phyloP scores from a whole-genome alignment of 2,888 invertebrate genomes.

The Euproctis similis region DNA sequence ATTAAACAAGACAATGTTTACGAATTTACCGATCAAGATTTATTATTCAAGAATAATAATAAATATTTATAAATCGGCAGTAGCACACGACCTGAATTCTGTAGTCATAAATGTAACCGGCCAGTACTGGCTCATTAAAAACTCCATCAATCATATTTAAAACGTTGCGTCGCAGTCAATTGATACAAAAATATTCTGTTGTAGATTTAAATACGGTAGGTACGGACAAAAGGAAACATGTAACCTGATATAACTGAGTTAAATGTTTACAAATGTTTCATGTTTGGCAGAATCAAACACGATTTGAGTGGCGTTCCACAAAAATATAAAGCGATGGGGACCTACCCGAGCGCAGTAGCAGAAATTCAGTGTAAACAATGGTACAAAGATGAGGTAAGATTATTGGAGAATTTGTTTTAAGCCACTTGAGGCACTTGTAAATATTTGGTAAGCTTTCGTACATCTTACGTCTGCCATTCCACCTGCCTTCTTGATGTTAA shows the following conservation, averaged over 20 bases:
- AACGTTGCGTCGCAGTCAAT: slow-evolving; percentile 21
- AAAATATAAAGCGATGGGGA: slow-evolving; percentile 55
- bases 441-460: slow-evolving; percentile 70
- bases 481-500: slow-evolving; percentile 48
- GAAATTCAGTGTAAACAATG: slow-evolving; percentile 64
- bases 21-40: slow-evolving; percentile 16
- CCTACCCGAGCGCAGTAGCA: slow-evolving; percentile 52
- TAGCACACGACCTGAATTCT: slow-evolving; percentile 15
- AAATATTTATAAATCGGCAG: slow-evolving; percentile 19
- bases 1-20: too few relatives aligned
- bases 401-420: slow-evolving; percentile 74
- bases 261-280: slow-evolving; percentile 69
- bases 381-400: slow-evolving; percentile 61
- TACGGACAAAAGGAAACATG: slow-evolving; percentile 55
- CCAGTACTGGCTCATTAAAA: slow-evolving; percentile 21
- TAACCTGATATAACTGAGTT: slow-evolving; percentile 62
- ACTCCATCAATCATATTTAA: slow-evolving; percentile 21
- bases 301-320: slow-evolving; percentile 62
- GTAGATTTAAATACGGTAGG: slow-evolving; percentile 27
- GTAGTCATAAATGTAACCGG: slow-evolving; percentile 15
- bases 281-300: slow-evolving; percentile 72
- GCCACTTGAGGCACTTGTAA: slow-evolving; percentile 67
- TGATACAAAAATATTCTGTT: slow-evolving; percentile 22
- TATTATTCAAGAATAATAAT: slow-evolving; percentile 14
- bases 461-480: slow-evolving; percentile 43